Conservation (phyloP, 2,888 invertebrate genomes). For the Thymelicus lineola region DNA sequence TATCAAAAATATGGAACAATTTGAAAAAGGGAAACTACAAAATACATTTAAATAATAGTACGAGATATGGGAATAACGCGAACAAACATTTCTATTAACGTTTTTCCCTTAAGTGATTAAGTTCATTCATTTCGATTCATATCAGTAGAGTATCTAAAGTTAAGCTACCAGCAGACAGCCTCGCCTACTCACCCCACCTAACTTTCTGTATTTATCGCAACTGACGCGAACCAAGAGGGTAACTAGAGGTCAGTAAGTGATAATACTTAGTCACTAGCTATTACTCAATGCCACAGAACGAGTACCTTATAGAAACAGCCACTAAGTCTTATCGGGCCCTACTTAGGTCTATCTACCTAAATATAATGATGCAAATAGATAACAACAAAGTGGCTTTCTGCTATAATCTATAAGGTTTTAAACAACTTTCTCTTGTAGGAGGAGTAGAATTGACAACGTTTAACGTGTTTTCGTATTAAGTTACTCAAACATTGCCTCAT, state of each 20-base stretch:
- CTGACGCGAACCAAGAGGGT: constrained; percentile 50
- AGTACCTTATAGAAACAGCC: constrained; percentile 38
- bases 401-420: constrained; percentile 20
- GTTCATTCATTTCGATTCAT: background rate
- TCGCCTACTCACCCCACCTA: constrained; percentile 50
- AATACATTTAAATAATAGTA: background rate
- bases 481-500: no score
- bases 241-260: constrained; percentile 53
- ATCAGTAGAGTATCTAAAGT: constrained; percentile 13
- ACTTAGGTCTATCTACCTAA: constrained; percentile 17
- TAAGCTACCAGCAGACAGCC: constrained; percentile 47
- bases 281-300: constrained; percentile 48
- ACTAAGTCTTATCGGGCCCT: constrained; percentile 22
- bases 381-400: constrained; percentile 23
- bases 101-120: no score
- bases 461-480: no score
- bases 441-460: background rate
- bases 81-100: no score
- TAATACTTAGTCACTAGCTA: constrained; percentile 51
- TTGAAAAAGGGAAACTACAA: background rate
- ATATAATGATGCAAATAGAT: constrained; percentile 15
- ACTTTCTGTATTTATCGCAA: constrained; percentile 29
- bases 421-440: constrained; percentile 12
- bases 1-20: background rate
- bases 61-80: no score